phyloP scores from a whole-genome alignment of 2,113 vertebrate genomes.

The Origma solitaria region DNA sequence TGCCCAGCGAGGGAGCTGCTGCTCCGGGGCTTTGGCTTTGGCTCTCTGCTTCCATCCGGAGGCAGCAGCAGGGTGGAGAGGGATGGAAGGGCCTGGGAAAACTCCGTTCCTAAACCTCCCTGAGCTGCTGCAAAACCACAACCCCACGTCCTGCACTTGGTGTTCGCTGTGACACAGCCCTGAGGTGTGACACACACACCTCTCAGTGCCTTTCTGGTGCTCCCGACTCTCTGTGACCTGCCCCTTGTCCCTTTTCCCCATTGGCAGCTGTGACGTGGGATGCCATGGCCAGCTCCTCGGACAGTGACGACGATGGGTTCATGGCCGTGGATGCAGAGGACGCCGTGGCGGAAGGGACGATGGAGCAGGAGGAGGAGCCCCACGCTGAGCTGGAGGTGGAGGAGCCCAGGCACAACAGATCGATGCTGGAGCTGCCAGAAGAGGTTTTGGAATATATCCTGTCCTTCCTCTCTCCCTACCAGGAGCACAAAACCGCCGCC shows the following conservation, averaged over 20 bases:
- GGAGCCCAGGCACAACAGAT: constrained; percentile 66
- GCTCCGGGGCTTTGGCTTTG: neutral
- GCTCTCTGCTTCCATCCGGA: neutral
- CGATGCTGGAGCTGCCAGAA: constrained; percentile 91
- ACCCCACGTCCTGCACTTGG: accelerated
- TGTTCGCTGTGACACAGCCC: neutral
- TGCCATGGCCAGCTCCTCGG: constrained; percentile 91
- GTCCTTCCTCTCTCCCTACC: constrained; percentile 96
- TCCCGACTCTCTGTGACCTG: neutral
- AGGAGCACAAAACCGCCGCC: constrained; percentile 97
- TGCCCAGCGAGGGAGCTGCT: neutral
- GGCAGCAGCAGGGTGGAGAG: neutral
- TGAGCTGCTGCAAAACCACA: neutral
- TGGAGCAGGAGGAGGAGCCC: constrained; percentile 73
- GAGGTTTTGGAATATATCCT: constrained; percentile 97
- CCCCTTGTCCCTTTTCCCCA: neutral
- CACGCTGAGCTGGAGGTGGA: constrained; percentile 59
- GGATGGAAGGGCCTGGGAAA: neutral
- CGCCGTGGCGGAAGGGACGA: constrained; percentile 59
- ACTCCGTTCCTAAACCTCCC: neutral
- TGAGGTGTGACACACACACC: accelerated
- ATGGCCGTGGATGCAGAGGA: constrained; percentile 95
- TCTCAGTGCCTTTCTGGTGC: neutral
- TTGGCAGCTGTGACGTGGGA: constrained; percentile 61
- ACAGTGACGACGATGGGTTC: constrained; percentile 89